Conservation (phyloP, 2,888 invertebrate species). For the Monochamus alternatus region DNA sequence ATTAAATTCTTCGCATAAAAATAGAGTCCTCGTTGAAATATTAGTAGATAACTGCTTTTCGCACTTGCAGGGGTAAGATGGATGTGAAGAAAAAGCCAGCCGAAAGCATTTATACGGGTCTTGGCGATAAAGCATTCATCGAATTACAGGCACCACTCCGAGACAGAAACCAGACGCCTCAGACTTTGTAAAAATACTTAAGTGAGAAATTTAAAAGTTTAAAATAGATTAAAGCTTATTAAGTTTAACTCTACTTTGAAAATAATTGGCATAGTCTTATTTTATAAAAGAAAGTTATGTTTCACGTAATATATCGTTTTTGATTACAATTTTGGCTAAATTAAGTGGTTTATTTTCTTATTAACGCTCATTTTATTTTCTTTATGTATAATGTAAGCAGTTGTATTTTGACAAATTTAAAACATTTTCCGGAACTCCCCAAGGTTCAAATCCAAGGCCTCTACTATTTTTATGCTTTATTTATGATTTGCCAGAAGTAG, state of each 20-base stretch:
- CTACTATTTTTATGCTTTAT: too few species aligned
- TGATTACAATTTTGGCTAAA: not conserved
- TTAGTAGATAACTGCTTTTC: constrained; percentile 60
- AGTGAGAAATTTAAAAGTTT: constrained; percentile 52
- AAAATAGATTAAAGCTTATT: constrained; percentile 58
- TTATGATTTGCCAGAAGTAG: too few species aligned
- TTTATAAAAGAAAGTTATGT: constrained; percentile 13
- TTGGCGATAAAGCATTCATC: constrained; percentile 66
- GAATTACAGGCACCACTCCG: constrained; percentile 63
- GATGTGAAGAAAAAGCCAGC: constrained; percentile 62
- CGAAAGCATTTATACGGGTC: constrained; percentile 64
- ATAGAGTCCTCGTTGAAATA: constrained; percentile 57
- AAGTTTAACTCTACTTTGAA: constrained; percentile 46
- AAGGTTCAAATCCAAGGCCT: too few species aligned
- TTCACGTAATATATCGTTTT: not conserved
- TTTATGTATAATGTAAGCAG: too few species aligned
- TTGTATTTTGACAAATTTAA: too few species aligned
- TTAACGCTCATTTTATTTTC: too few species aligned
- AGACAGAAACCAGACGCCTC: constrained; percentile 61
- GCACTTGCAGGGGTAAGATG: constrained; percentile 62
- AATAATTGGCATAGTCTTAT: constrained; percentile 43
- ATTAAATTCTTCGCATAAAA: constrained; percentile 17
- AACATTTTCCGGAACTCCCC: too few species aligned
- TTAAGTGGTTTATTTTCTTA: too few species aligned
- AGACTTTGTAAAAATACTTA: constrained; percentile 53